Base-by-base conservation (phyloP, 1,140 invertebrate genomes). In the Bombyx mori region DNA sequence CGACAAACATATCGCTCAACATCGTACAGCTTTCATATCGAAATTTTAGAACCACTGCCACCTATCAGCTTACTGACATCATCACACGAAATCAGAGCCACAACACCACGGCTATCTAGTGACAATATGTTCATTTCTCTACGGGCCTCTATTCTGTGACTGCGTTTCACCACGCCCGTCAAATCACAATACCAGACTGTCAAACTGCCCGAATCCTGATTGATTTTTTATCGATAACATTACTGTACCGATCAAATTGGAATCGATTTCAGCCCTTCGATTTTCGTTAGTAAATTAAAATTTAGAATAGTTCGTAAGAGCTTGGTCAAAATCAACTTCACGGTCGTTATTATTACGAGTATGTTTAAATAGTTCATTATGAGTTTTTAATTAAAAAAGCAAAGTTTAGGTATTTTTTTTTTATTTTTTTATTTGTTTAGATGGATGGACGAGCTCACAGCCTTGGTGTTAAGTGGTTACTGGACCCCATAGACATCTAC, bases 201-300 rank as follows among this genome's bases (percentile, higher is more conserved):
- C 83, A 85, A 79, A 77, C 68, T 52, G 62, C 44, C 63, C 58
- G 65, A 58, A 64, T 79, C 83, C 76, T 83, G 79, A 83, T 85
- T 79, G 80, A 86, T 83, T 86, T 86, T 82, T 83, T 86, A 63
- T 58, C 65, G 48, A 65, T 22, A 54, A 64, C 62, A 75, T 80
- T 81, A 78, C 65, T 63, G 60, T 45, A 12, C 12, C 58, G 55
- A 69, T 65, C 73, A 76, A 76, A 79, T 79, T 77, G 74, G 70
- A 77, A 71, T 62, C 56, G 62, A 71, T 69, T 67, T 60, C 63
- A 65, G 63, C 62, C 66, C 62, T 71, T 66, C 26, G 54, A 42
- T 8, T 46, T n/a, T 8, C 22, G 54, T 56, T 22, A 42, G 46
- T 47, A 56, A 49, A 56, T 56, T 35, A 49, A 43, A 56, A 42